Evolutionary conservation across 2,113 vertebrate species (phyloP).

Genomic region (Acrocephalus arundinaceus): DNA sequence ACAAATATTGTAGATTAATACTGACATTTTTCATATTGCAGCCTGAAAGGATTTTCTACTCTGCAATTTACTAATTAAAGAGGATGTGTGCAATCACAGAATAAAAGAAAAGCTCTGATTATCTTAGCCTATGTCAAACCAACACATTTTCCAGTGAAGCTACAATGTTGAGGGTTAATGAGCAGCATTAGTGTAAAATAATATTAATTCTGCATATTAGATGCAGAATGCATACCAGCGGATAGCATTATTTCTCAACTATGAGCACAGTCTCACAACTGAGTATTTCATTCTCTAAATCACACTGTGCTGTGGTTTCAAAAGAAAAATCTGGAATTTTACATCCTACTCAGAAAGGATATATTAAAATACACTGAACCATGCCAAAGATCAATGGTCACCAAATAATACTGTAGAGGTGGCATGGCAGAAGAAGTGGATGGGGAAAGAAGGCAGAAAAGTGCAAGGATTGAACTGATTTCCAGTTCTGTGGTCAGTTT

Average conservation of each 20-base stretch:
- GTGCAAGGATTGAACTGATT: neutral
- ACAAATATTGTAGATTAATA: constrained; percentile 49
- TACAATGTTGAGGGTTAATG: neutral
- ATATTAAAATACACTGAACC: neutral
- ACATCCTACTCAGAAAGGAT: neutral
- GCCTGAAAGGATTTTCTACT: constrained; percentile 30
- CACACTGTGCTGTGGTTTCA: neutral
- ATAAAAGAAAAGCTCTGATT: constrained; percentile 37
- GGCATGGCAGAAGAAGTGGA: neutral
- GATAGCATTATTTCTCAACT: neutral
- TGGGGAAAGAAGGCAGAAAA: neutral
- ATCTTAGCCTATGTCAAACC: neutral
- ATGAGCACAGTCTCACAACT: neutral
- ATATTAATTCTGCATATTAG: neutral
- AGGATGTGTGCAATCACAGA: constrained; percentile 35
- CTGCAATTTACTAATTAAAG: constrained; percentile 52
- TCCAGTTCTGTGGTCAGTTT: neutral
- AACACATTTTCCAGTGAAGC: constrained; percentile 11
- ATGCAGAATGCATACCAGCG: neutral
- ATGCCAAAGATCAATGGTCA: neutral
- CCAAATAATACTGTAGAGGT: neutral
- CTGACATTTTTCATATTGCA: constrained; percentile 18
- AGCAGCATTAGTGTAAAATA: neutral
- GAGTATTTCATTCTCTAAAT: neutral
- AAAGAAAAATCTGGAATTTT: neutral